These are phyloP conservation scores for Drosophila quasianomalipes DNA, from an alignment of 2,888 invertebrate species.

Conservation along the genomic window DNA sequence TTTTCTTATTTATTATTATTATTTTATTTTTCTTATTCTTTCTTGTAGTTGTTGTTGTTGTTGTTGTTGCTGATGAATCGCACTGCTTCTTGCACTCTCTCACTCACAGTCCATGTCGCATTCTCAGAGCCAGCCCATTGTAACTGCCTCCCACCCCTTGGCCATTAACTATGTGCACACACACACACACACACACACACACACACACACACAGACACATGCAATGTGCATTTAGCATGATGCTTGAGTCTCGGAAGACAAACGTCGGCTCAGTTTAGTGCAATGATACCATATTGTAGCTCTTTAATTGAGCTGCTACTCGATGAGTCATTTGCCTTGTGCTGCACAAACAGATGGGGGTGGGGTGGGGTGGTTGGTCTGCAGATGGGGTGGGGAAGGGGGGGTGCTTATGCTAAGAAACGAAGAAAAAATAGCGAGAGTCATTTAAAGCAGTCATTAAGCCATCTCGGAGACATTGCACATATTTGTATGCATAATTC, in stretches of 20 bases:
- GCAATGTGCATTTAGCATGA: constrained; percentile 31
- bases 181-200: neutral
- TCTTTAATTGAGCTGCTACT: constrained; percentile 52
- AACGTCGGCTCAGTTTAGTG: constrained; percentile 51
- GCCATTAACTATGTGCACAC: constrained; percentile 4
- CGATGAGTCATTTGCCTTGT: constrained; percentile 46
- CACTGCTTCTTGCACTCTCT: neutral
- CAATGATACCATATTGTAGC: constrained; percentile 48
- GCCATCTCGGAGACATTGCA: neutral
- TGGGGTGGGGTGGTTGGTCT: constrained; percentile 1
- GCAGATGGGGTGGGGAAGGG: neutral
- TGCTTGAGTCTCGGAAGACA: constrained; percentile 46
- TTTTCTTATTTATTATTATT: neutral
- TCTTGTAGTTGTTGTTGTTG: constrained; percentile 5
- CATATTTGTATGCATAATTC: neutral
- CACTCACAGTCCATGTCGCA: neutral
- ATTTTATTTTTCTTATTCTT: neutral
- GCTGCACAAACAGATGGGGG: neutral
- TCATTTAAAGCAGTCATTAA: constrained; percentile 10
- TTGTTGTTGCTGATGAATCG: constrained; percentile 9
- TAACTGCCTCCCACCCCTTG: neutral
- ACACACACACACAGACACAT: neutral
- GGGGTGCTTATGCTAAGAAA: constrained; percentile 4
- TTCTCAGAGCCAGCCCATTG: constrained; percentile 3
- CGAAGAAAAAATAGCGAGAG: constrained; percentile 17